phyloP scores from a whole-genome alignment of 2,797 vertebrate species.

The Percopsis omiscomaycus region DNA sequence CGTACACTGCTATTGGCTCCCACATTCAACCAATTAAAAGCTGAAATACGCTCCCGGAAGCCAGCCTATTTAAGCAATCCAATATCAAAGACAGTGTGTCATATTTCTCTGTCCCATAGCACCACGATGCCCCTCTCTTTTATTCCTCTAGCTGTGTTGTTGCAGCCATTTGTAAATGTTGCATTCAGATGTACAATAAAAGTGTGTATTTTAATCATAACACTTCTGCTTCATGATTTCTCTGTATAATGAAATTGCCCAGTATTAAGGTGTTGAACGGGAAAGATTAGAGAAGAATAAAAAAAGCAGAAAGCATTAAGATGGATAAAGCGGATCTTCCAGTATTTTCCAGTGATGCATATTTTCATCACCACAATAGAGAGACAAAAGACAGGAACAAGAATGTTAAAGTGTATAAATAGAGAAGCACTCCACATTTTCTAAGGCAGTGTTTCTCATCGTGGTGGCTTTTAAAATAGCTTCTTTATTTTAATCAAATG shows the following conservation, averaged over 20 bases:
- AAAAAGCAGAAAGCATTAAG: not conserved
- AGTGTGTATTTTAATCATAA: conserved; percentile 74
- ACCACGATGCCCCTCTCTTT: conserved; percentile 40
- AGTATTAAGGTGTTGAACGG: not conserved
- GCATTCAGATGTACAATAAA: conserved; percentile 71
- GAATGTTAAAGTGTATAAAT: no score
- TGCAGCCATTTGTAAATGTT: conserved; percentile 52
- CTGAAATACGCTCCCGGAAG: conserved; percentile 23
- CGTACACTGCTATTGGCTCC: conserved; percentile 39
- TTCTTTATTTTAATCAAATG: no score
- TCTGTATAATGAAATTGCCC: conserved; percentile 9
- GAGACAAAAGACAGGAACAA: no score
- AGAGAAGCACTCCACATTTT: no score
- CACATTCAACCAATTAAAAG: conserved; percentile 42
- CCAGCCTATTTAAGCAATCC: conserved; percentile 35
- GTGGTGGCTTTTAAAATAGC: no score
- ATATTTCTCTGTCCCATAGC: conserved; percentile 56
- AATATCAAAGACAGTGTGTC: conserved; percentile 31
- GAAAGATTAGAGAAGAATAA: not conserved
- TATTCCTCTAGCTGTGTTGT: conserved; percentile 48
- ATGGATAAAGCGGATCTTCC: no score
- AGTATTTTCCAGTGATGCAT: no score
- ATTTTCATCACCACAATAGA: no score
- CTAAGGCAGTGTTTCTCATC: no score
- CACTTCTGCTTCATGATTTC: not conserved